Conservation (phyloP, 2,888 invertebrate species). For the Ellobium chinense region DNA sequence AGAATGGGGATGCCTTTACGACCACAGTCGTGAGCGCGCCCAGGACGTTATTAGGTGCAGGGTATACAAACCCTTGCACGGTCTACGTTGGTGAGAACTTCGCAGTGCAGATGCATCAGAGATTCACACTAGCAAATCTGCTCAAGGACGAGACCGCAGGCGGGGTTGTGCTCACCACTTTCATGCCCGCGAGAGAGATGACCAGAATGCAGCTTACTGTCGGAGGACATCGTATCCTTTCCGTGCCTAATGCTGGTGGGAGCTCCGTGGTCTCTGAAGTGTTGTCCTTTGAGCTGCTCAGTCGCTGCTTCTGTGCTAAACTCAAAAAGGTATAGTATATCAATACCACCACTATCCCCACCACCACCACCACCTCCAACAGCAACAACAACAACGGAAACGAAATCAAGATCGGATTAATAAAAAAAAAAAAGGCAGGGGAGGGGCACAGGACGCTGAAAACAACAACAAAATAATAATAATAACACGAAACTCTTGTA, state of each 20-base stretch:
- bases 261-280: constrained; percentile 75
- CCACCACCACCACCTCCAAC: too few species aligned
- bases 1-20: not conserved
- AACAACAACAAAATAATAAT: too few species aligned
- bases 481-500: too few species aligned
- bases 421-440: too few species aligned
- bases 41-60: not conserved
- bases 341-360: too few species aligned
- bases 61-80: constrained; percentile 45
- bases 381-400: too few species aligned
- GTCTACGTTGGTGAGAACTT: constrained; percentile 70
- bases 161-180: constrained; percentile 65
- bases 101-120: constrained; percentile 60
- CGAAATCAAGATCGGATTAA: too few species aligned
- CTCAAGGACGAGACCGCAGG: constrained; percentile 57
- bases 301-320: constrained; percentile 62
- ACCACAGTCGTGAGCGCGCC: not conserved
- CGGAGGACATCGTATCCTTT: constrained; percentile 61
- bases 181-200: constrained; percentile 57
- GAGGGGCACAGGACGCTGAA: too few species aligned
- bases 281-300: constrained; percentile 72
- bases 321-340: constrained; percentile 70
- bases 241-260: constrained; percentile 76
- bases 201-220: constrained; percentile 65
- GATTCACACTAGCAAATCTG: constrained; percentile 61